A percentile compares a stretch with the other conserved stretches of the same genome.
phyloP scores from a whole-genome alignment of 2,888 invertebrate genomes.

The Leptodirus hochenwartii region DNA sequence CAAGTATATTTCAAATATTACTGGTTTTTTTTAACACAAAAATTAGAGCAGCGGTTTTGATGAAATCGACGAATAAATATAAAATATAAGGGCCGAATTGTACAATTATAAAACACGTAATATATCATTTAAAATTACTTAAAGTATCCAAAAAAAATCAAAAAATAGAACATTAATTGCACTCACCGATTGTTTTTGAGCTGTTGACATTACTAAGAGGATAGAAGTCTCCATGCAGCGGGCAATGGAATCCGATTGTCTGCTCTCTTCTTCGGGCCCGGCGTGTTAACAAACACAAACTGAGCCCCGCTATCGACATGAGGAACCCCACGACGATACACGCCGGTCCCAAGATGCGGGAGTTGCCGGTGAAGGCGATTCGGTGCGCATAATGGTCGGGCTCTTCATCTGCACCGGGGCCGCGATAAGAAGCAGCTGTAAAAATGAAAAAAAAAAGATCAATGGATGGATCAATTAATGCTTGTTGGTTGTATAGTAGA shows the following conservation, averaged over 20 bases:
- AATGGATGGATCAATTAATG: no score
- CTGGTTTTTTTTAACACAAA: no score
- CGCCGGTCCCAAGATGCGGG: slow-evolving; percentile 50
- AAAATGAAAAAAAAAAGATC: no score
- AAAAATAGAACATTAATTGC: slow-evolving; percentile 3
- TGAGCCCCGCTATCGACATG: slow-evolving; percentile 47
- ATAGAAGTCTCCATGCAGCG: slow-evolving; percentile 61
- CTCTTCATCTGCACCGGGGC: slow-evolving; percentile 52
- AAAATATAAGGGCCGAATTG: no score
- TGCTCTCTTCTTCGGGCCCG: slow-evolving; percentile 47
- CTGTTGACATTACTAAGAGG: slow-evolving; percentile 46
- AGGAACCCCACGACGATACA: slow-evolving; percentile 56
- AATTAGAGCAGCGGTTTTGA: no score
- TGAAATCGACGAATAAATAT: no score
- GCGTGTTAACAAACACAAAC: slow-evolving; percentile 46
- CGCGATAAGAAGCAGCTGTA: slow-evolving; percentile 54
- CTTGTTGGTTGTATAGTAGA: slow-evolving; percentile 2
- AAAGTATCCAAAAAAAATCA: slow-evolving; percentile 4
- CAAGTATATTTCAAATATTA: no score
- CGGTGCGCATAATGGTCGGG: slow-evolving; percentile 52
- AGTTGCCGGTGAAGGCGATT: slow-evolving; percentile 56
- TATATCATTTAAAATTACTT: no score
- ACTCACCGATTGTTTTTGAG: slow-evolving; percentile 24
- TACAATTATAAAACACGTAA: no score
- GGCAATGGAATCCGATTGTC: slow-evolving; percentile 57